Evolutionary conservation across 2,113 vertebrate species (phyloP), one percentile per base, ranked within the genome.

Genomic region (Lasiurus cinereus): DNA sequence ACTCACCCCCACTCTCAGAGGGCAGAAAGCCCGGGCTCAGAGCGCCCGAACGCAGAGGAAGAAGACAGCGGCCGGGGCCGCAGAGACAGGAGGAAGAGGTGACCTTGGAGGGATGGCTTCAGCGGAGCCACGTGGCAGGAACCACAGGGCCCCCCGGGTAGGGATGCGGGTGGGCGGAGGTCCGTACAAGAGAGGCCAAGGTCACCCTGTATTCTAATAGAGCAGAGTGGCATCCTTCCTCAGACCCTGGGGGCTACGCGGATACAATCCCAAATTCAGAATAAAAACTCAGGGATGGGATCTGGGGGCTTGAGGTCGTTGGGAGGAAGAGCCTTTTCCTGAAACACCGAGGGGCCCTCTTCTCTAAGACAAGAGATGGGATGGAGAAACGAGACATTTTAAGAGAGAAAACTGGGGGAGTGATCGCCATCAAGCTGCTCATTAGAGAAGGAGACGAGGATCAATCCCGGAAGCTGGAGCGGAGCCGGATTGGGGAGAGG

Each of bases 181-280:
- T 8, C 8, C 18, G 50, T 0, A 0, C 19, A 5, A 0, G 14
- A 2, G 1, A 15, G 16, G 87, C 54, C 15, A 0, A 2, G 59
- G 11, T 0, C 48, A 2, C 18, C 70, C 70, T 77, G 13, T 39
- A 2, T 56, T 21, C 36, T 8, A 46, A 14, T 0, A 2, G 5
- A 6, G 33, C 74, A 72, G 56, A 62, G 29, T 6, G 2, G 82
- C 1, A 0, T 21, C n/a, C 39, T 39, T 39, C 39, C 39, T 39
- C 39, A 39, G 39, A 39, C 39, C 39, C 39, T 39, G 8, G 39
- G 39, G 27, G 19, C 54, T 82, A 2, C 8, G 14, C 43, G 31
- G 1, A 8, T 29, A 73, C 39, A 48, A 54, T 12, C 36, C 5
- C 18, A 27, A 36, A 22, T 0, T 3, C 31, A 62, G 88, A 46